Conservation (phyloP, 2,113 vertebrate species). For the Merops nubicus region DNA sequence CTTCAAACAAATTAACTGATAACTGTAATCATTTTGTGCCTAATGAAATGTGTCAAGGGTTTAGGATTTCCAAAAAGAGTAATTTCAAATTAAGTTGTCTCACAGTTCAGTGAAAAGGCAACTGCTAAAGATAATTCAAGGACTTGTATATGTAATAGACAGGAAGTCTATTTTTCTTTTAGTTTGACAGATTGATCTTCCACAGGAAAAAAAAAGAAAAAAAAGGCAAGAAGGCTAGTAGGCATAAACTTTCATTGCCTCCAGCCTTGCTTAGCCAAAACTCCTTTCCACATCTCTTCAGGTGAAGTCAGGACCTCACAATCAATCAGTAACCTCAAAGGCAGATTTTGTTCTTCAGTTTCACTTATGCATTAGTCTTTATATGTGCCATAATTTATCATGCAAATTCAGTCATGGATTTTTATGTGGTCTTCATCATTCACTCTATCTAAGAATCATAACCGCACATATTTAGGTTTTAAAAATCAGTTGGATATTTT, state of each 20-base stretch:
- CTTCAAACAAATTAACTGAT: constrained; percentile 74
- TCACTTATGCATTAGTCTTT: constrained; percentile 18
- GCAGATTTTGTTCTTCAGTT: constrained; percentile 30
- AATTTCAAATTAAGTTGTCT: constrained; percentile 62
- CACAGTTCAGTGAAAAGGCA: constrained; percentile 65
- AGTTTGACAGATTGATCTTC: constrained; percentile 54
- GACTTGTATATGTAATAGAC: constrained; percentile 53
- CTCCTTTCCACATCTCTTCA: neutral
- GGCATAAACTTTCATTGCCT: constrained; percentile 46
- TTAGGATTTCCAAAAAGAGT: constrained; percentile 64
- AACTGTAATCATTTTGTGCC: constrained; percentile 73
- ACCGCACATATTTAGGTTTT: neutral
- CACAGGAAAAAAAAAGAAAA: neutral
- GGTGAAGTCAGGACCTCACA: neutral
- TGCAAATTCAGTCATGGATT: neutral
- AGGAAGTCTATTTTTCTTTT: constrained; percentile 67
- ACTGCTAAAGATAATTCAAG: constrained; percentile 56
- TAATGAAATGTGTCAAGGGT: constrained; percentile 72
- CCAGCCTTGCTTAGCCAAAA: neutral
- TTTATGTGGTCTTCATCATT: neutral
- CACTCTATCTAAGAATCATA: neutral
- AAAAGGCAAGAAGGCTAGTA: neutral
- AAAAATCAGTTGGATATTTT: neutral
- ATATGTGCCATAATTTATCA: neutral
- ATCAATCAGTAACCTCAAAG: neutral